Percentiles rank a stretch among this genome's conserved stretches.
phyloP scores from a whole-genome alignment of 1,140 invertebrate species.

The Drosophila subpulchrella region DNA sequence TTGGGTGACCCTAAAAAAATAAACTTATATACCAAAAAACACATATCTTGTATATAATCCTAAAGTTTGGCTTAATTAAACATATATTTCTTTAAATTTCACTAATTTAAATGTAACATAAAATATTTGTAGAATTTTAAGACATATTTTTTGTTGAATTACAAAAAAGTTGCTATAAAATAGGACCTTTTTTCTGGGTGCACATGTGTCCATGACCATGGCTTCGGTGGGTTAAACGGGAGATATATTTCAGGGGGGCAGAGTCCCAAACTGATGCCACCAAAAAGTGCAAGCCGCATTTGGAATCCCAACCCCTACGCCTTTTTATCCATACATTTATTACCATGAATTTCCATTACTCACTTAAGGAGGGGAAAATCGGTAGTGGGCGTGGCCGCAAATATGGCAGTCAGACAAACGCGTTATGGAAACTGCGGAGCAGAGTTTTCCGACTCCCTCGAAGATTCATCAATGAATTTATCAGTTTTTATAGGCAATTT shows the following conservation, averaged over 20 bases:
- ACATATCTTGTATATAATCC: too few species aligned
- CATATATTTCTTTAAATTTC: too few species aligned
- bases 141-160: too few species aligned
- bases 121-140: too few species aligned
- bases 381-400: constrained; percentile 34
- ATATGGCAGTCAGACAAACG: constrained; percentile 48
- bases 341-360: constrained; percentile 78
- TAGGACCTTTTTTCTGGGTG: background rate
- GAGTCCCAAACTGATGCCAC: constrained; percentile 14
- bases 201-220: constrained; percentile 9
- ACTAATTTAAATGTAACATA: too few species aligned
- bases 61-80: too few species aligned
- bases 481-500: constrained; percentile 82
- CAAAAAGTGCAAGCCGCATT: constrained; percentile 60
- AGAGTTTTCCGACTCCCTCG: constrained; percentile 12
- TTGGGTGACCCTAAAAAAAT: too few species aligned
- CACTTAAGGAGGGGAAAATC: constrained; percentile 35
- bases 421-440: constrained; percentile 31
- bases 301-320: constrained; percentile 3
- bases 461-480: constrained; percentile 80
- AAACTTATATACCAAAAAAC: too few species aligned
- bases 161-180: too few species aligned
- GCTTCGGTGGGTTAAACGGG: constrained; percentile 21
- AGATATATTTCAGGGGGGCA: background rate
- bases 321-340: constrained; percentile 48